Percentiles rank a stretch among this genome's conserved stretches.
These are phyloP conservation scores for Tortricodes alternella DNA, from an alignment of 2,888 invertebrate species.

Conservation along the genomic window DNA sequence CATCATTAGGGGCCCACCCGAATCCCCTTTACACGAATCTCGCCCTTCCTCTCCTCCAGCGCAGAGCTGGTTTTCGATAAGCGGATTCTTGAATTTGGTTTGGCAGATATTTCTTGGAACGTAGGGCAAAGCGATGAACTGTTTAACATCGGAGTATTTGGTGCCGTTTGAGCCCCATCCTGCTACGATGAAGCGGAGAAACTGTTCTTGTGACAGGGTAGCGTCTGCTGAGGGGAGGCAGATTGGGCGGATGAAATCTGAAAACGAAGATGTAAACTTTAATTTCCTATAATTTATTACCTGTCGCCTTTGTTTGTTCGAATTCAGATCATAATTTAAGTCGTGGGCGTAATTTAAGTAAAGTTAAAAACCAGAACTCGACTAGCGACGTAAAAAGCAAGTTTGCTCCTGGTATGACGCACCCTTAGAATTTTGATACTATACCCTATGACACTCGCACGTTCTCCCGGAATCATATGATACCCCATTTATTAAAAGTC, in stretches of 20 bases:
- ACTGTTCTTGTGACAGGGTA: not conserved
- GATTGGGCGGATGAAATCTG: conserved; percentile 54
- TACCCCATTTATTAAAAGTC: too few species aligned
- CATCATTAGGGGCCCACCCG: conserved; percentile 82
- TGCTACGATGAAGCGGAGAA: conserved; percentile 48
- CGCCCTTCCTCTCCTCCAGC: conserved; percentile 36
- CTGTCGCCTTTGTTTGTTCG: too few species aligned
- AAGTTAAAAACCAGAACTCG: too few species aligned
- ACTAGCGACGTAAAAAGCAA: too few species aligned
- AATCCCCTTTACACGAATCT: conserved; percentile 83
- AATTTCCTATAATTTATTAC: too few species aligned
- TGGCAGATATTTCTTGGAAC: conserved; percentile 34
- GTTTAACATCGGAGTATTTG: conserved; percentile 47
- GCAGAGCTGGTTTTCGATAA: conserved; percentile 40
- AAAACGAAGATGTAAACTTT: conserved; percentile 29
- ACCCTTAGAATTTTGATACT: too few species aligned
- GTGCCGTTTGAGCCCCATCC: conserved; percentile 73
- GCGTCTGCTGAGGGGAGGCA: conserved; percentile 46
- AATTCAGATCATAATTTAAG: too few species aligned
- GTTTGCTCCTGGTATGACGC: too few species aligned
- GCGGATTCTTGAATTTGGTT: not conserved
- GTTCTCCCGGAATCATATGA: too few species aligned
- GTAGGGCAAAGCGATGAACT: conserved; percentile 41
- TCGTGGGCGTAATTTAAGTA: too few species aligned
- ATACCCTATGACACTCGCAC: too few species aligned